Percentiles rank a stretch among this genome's conserved stretches.
Evolutionary conservation across 37 sponge, comb jelly and placozoan genomes (phyloP).

Genomic region (Ianthella basta): DNA sequence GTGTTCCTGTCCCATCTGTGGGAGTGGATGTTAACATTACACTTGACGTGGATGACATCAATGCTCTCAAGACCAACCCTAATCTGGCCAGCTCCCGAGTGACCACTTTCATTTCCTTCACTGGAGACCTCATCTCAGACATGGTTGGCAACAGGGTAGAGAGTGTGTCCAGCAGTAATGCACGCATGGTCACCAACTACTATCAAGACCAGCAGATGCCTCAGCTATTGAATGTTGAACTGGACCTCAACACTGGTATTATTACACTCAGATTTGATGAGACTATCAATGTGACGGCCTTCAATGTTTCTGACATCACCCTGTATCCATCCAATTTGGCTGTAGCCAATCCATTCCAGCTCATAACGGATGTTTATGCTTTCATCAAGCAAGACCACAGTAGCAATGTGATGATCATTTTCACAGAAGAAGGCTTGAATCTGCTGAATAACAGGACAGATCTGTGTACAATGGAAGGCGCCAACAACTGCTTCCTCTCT

Average conservation of each 20-base stretch:
- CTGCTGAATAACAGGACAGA: slow-evolving; percentile 56
- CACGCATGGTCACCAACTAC: slow-evolving; percentile 35
- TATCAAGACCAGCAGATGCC: slow-evolving; percentile 53
- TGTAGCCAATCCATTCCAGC: slow-evolving; percentile 17
- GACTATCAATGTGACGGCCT: slow-evolving; percentile 71
- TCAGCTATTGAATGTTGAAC: slow-evolving; percentile 45
- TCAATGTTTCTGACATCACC: slow-evolving; percentile 47
- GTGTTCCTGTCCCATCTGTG: slow-evolving; percentile 38
- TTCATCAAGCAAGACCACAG: slow-evolving; percentile 37
- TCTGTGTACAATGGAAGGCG: slow-evolving; percentile 51
- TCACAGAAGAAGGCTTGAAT: slow-evolving; percentile 76
- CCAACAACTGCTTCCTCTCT: slow-evolving; percentile 65
- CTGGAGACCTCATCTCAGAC: slow-evolving; percentile 73
- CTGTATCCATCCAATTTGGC: slow-evolving; percentile 44
- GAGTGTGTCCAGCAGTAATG: slow-evolving; percentile 51
- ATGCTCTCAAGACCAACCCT: slow-evolving; percentile 61
- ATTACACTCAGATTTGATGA: slow-evolving; percentile 72
- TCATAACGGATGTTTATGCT: slow-evolving; percentile 37
- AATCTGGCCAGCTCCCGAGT: slow-evolving; percentile 51
- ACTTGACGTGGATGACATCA: slow-evolving; percentile 49
- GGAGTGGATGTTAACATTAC: slow-evolving; percentile 47
- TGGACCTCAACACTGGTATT: slow-evolving; percentile 53
- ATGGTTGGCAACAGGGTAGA: slow-evolving; percentile 76
- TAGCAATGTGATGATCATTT: slow-evolving; percentile 34
- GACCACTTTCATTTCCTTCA: slow-evolving; percentile 74